These are phyloP conservation scores for Onthophagus sagittarius DNA, from an alignment of 2,888 invertebrate species.

Conservation along the genomic window DNA sequence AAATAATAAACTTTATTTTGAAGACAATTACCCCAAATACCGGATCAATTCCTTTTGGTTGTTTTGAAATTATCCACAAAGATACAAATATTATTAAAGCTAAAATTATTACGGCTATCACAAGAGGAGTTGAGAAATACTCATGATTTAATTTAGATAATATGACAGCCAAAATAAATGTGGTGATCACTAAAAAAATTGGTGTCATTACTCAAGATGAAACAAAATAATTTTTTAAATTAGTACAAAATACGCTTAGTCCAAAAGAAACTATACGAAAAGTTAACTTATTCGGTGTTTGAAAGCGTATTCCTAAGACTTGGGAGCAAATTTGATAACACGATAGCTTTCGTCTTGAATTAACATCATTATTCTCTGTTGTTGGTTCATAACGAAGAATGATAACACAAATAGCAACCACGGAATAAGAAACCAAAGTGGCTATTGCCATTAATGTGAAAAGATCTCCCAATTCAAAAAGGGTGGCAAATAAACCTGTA, in stretches of 20 bases:
- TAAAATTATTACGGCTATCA: neutral
- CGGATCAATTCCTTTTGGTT: neutral
- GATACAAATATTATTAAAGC: neutral
- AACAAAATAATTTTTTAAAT: neutral
- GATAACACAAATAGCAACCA: constrained; percentile 83
- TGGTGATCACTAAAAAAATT: neutral
- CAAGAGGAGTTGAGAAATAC: neutral
- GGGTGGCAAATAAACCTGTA: constrained; percentile 70
- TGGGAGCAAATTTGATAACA: neutral
- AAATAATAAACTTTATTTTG: neutral
- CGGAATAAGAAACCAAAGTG: constrained; percentile 80
- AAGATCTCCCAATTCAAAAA: constrained; percentile 78
- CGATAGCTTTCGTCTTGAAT: neutral
- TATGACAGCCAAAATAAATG: neutral
- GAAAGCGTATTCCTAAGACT: neutral
- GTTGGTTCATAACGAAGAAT: constrained; percentile 62
- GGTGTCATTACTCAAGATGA: neutral
- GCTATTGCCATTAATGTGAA: constrained; percentile 92
- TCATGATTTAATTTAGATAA: neutral
- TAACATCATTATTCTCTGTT: neutral
- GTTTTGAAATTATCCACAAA: neutral
- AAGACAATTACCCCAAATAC: neutral
- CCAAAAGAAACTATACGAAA: neutral
- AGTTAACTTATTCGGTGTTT: neutral
- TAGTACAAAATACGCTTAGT: neutral